phyloP scores from a whole-genome alignment of 1,140 invertebrate species.

The Plodia interpunctella region DNA sequence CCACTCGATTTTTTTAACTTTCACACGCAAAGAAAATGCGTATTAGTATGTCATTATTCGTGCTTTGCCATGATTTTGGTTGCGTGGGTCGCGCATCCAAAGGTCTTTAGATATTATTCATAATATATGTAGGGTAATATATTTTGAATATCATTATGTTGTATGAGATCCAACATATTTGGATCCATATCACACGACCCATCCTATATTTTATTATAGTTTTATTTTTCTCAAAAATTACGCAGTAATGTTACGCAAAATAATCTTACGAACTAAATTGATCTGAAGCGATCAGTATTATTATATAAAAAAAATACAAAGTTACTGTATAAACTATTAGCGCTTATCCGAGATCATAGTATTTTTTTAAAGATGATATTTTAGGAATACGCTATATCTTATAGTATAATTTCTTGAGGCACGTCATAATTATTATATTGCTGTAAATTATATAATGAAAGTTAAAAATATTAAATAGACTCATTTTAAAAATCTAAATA shows the following conservation, averaged over 20 bases:
- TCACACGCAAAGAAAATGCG: too few relatives aligned
- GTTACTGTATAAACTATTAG: conserved; percentile 25
- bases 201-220: not conserved
- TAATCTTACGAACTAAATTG: not conserved
- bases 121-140: too few relatives aligned
- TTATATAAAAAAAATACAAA: conserved; percentile 21
- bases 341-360: conserved; percentile 38
- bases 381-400: conserved; percentile 30
- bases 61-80: too few relatives aligned
- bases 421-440: not conserved
- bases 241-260: not conserved
- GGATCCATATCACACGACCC: too few relatives aligned
- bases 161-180: too few relatives aligned
- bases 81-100: too few relatives aligned
- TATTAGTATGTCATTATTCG: too few relatives aligned
- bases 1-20: too few relatives aligned
- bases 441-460: not conserved
- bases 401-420: conserved; percentile 18
- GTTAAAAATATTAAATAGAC: not conserved
- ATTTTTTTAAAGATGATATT: conserved; percentile 47
- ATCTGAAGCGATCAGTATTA: conserved; percentile 37
- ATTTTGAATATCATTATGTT: too few relatives aligned
- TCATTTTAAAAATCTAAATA: not conserved
- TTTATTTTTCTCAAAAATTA: too few relatives aligned
- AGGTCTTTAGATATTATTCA: too few relatives aligned